Conservation (phyloP, 2,888 invertebrate species). For the Limnephilus auricula region DNA sequence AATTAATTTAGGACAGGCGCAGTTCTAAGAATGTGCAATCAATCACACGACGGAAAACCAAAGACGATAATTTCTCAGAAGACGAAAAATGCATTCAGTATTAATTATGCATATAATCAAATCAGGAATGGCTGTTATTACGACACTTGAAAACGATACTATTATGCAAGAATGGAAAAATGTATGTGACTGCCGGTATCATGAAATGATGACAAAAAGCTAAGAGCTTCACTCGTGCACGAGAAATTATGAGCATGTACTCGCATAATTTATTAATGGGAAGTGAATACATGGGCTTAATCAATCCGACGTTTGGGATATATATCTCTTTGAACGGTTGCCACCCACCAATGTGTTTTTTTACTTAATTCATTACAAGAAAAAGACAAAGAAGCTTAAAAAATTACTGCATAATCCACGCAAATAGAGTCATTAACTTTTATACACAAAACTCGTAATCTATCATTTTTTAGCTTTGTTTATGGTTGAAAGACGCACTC, state of each 20-base stretch:
- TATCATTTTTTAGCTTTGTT: not conserved
- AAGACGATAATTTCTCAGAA: not conserved
- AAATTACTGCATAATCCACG: not conserved
- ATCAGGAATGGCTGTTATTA: not conserved
- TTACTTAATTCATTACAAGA: not conserved
- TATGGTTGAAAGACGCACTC: not conserved
- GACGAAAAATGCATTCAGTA: not conserved
- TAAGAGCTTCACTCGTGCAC: not conserved
- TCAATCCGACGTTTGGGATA: not conserved
- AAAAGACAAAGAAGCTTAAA: not conserved
- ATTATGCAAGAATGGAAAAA: not conserved
- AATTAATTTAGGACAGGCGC: too few species aligned
- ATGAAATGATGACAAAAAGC: not conserved
- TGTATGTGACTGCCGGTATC: not conserved
- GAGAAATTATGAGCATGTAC: not conserved
- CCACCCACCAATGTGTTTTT: not conserved
- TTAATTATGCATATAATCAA: not conserved
- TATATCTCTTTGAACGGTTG: not conserved
- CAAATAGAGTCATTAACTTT: not conserved
- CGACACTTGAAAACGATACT: not conserved
- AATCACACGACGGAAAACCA: too few species aligned
- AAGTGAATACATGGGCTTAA: not conserved
- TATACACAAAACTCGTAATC: not conserved
- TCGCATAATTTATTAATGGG: too few species aligned
- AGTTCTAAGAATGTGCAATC: too few species aligned